Evolutionary conservation across 2,888 invertebrate species (phyloP).

Genomic region (Lycocerus yunnanus): DNA sequence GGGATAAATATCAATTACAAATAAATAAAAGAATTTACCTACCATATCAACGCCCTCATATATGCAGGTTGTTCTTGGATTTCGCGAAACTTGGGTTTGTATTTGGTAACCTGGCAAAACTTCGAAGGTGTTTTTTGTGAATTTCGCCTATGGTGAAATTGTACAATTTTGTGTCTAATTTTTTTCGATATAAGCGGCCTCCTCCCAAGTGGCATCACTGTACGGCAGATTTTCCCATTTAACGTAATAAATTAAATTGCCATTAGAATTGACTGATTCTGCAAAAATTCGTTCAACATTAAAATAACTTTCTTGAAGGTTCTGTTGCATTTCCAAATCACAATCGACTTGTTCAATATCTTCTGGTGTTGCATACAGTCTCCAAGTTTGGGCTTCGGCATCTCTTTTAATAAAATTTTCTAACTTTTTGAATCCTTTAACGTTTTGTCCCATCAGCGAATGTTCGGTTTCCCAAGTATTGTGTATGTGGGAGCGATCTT

Average conservation of each 20-base stretch:
- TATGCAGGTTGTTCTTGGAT: constrained; percentile 89
- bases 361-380: constrained; percentile 86
- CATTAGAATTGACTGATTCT: constrained; percentile 72
- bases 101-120: constrained; percentile 81
- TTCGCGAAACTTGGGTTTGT: constrained; percentile 91
- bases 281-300: constrained; percentile 87
- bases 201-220: constrained; percentile 97
- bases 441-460: constrained; percentile 84
- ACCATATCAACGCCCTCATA: constrained; percentile 75
- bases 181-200: constrained; percentile 79
- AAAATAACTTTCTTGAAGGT: constrained; percentile 88
- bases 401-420: constrained; percentile 93
- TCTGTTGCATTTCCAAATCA: constrained; percentile 89
- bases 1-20: constrained; percentile 9
- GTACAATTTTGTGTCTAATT: constrained; percentile 81
- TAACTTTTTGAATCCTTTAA: constrained; percentile 93
- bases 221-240: constrained; percentile 99
- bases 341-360: constrained; percentile 98
- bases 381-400: constrained; percentile 85
- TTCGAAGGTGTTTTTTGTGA: constrained; percentile 90
- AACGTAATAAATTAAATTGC: constrained; percentile 87
- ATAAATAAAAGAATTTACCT: constrained; percentile 31
- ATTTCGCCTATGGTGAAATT: constrained; percentile 83
- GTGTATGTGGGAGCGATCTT: constrained; percentile 98
- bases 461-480: constrained; percentile 98